phyloP scores from a whole-genome alignment of 2,888 invertebrate genomes.

The Leucoma salicis region DNA sequence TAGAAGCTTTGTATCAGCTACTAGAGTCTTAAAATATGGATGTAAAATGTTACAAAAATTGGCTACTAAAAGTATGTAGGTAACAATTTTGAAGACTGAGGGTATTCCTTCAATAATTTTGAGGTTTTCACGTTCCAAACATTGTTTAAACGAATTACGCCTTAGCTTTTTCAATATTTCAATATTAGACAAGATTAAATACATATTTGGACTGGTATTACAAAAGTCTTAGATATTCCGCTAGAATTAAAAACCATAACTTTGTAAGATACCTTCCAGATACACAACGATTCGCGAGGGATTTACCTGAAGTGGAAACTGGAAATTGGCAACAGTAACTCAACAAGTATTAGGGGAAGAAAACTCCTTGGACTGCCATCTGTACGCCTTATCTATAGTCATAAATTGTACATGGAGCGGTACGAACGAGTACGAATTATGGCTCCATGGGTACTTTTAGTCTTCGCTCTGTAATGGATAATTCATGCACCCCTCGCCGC shows the following conservation, averaged over 20 bases:
- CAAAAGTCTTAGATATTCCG: slow-evolving; percentile 22
- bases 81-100: too few relatives aligned
- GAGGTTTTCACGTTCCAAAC: too few relatives aligned
- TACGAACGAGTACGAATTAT: slow-evolving; percentile 73
- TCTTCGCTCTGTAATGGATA: slow-evolving; percentile 68
- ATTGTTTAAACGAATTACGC: too few relatives aligned
- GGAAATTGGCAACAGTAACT: slow-evolving; percentile 80
- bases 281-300: slow-evolving; percentile 41
- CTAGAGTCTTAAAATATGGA: too few relatives aligned
- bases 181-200: too few relatives aligned
- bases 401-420: slow-evolving; percentile 73
- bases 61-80: too few relatives aligned
- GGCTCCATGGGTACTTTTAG: slow-evolving; percentile 66
- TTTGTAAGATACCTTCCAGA: slow-evolving; percentile 21
- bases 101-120: too few relatives aligned
- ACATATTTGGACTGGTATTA: slow-evolving; percentile 20
- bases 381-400: slow-evolving; percentile 77
- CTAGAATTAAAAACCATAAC: slow-evolving; percentile 14
- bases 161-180: too few relatives aligned
- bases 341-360: slow-evolving; percentile 80
- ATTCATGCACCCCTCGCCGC: slow-evolving; percentile 75
- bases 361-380: slow-evolving; percentile 74
- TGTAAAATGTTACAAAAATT: too few relatives aligned
- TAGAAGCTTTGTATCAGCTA: too few relatives aligned
- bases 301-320: slow-evolving; percentile 71